Evolutionary conservation across 2,888 invertebrate species (phyloP).

Genomic region (Rhopalosiphum nymphaeae): DNA sequence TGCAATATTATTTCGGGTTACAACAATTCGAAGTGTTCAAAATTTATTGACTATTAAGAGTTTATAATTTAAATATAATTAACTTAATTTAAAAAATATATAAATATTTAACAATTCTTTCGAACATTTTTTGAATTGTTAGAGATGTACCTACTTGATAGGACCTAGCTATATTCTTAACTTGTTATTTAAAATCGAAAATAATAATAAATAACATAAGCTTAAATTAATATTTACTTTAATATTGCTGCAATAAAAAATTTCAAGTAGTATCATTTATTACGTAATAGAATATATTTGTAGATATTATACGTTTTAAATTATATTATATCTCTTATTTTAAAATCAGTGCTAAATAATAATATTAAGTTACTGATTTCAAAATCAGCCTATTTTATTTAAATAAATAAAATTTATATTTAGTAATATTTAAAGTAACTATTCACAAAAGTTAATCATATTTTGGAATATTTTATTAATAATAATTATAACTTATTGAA

Average conservation of each 20-base stretch:
- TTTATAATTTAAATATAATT: neutral
- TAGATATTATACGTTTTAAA: neutral
- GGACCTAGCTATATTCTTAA: too few species aligned
- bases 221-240: neutral
- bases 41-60: neutral
- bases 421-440: neutral
- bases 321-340: neutral
- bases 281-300: neutral
- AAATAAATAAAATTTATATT: neutral
- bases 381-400: neutral
- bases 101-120: too few species aligned
- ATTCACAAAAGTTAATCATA: neutral
- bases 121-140: too few species aligned
- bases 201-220: too few species aligned
- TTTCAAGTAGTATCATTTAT: neutral
- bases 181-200: too few species aligned
- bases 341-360: neutral
- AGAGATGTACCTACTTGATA: too few species aligned
- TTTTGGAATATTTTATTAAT: neutral
- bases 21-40: neutral
- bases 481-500: neutral
- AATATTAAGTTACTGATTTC: neutral
- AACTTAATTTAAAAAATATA: neutral
- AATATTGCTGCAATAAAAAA: neutral
- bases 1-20: neutral